These are phyloP conservation scores for Molossus molossus DNA, from an alignment of 2,797 vertebrate genomes.

Conservation along the genomic window DNA sequence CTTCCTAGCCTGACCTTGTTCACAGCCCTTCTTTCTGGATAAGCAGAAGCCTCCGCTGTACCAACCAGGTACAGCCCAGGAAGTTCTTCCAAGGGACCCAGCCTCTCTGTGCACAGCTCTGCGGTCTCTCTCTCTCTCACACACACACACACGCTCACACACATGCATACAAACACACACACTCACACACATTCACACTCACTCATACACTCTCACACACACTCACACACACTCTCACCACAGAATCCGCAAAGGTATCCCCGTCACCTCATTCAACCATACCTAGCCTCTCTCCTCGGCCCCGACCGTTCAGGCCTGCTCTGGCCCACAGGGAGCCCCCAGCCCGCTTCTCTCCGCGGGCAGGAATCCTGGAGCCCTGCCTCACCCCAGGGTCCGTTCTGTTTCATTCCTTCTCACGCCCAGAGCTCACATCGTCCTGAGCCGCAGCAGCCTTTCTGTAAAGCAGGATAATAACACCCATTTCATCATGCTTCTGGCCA, in stretches of 20 bases:
- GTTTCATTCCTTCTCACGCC: not conserved
- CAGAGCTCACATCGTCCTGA: not conserved
- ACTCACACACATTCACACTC: not conserved
- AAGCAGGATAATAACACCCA: not conserved
- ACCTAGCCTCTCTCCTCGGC: too few species aligned
- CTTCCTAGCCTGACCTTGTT: not conserved
- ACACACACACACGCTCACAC: not conserved
- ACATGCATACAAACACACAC: not conserved
- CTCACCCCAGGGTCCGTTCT: not conserved
- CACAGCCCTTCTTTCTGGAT: not conserved
- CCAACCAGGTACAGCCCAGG: fast-evolving
- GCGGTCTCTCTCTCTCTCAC: not conserved
- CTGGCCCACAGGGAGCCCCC: too few species aligned
- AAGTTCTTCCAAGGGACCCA: not conserved
- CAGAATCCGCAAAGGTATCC: not conserved
- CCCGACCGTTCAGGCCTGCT: not conserved
- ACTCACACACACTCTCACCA: not conserved
- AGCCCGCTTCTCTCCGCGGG: not conserved
- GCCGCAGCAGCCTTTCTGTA: not conserved
- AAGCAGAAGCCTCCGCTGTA: not conserved
- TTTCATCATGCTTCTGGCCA: not conserved
- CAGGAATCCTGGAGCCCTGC: not conserved
- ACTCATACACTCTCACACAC: not conserved
- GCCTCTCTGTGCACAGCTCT: not conserved
- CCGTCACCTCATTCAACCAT: not conserved